These are phyloP conservation scores for Baronia brevicornis DNA, from an alignment of 2,888 invertebrate species.

Conservation along the genomic window DNA sequence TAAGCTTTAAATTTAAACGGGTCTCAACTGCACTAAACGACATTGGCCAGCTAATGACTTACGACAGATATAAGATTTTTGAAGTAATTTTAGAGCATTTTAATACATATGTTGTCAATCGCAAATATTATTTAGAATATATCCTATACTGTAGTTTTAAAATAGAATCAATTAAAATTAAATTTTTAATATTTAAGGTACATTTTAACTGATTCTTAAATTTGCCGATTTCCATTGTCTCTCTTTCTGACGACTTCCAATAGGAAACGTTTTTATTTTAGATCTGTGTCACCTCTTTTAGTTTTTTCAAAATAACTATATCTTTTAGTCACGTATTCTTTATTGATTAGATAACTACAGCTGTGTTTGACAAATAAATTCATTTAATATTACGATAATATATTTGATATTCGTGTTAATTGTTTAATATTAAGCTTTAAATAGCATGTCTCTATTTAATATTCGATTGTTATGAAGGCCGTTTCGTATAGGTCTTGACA, in stretches of 20 bases:
- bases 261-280: too few species aligned
- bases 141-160: too few species aligned
- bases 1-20: conserved; percentile 31
- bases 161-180: too few species aligned
- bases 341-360: conserved; percentile 53
- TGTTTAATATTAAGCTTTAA: conserved; percentile 22
- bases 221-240: too few species aligned
- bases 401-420: conserved; percentile 14
- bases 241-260: too few species aligned
- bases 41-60: conserved; percentile 50
- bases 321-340: conserved; percentile 23
- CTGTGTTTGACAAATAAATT: conserved; percentile 74
- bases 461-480: conserved; percentile 13
- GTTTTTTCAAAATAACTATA: conserved; percentile 17
- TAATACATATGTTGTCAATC: conserved; percentile 60
- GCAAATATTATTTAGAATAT: conserved; percentile 62
- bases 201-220: too few species aligned
- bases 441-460: conserved; percentile 12
- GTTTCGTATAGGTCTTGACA: conserved; percentile 34
- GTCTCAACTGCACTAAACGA: conserved; percentile 54
- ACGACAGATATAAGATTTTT: conserved; percentile 29
- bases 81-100: conserved; percentile 29
- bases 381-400: conserved; percentile 14
- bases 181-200: too few species aligned
- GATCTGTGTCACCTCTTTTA: conserved; percentile 6